These are phyloP conservation scores for Hydrozoanthus gracilis DNA, from an alignment of 92 coral and sea anemone species.

Conservation along the genomic window DNA sequence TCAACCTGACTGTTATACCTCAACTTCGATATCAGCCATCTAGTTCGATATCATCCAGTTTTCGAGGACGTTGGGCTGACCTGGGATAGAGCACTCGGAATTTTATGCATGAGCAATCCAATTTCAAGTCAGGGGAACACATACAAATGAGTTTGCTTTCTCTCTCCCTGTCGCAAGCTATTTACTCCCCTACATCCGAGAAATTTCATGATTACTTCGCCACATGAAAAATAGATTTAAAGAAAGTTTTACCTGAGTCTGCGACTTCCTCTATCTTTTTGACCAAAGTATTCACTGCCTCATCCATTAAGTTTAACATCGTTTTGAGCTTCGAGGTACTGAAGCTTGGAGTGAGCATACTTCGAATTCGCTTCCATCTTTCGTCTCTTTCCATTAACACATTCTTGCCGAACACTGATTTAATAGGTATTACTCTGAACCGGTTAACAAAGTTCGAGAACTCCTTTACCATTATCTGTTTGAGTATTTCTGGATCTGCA, in stretches of 20 bases:
- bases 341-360: slow-evolving; percentile 72
- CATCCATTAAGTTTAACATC: slow-evolving; percentile 66
- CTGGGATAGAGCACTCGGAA: too few relatives aligned
- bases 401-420: slow-evolving; percentile 34
- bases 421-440: background rate
- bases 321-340: slow-evolving; percentile 66
- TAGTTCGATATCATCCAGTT: too few relatives aligned
- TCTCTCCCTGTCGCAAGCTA: too few relatives aligned
- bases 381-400: slow-evolving; percentile 53
- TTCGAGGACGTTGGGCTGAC: too few relatives aligned
- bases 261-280: slow-evolving; percentile 67
- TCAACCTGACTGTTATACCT: too few relatives aligned
- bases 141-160: too few relatives aligned
- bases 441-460: slow-evolving; percentile 77
- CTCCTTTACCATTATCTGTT: slow-evolving; percentile 76
- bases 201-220: too few relatives aligned
- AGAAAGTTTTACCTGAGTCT: slow-evolving; percentile 58
- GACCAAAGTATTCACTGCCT: slow-evolving; percentile 61
- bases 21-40: too few relatives aligned
- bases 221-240: too few relatives aligned
- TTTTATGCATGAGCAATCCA: too few relatives aligned
- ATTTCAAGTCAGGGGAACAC: too few relatives aligned
- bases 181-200: too few relatives aligned
- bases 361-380: slow-evolving; percentile 76
- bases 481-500: slow-evolving; percentile 75